Base-by-base conservation (phyloP, 2,797 vertebrate genomes). In the Pipistrellus pipistrellus region DNA sequence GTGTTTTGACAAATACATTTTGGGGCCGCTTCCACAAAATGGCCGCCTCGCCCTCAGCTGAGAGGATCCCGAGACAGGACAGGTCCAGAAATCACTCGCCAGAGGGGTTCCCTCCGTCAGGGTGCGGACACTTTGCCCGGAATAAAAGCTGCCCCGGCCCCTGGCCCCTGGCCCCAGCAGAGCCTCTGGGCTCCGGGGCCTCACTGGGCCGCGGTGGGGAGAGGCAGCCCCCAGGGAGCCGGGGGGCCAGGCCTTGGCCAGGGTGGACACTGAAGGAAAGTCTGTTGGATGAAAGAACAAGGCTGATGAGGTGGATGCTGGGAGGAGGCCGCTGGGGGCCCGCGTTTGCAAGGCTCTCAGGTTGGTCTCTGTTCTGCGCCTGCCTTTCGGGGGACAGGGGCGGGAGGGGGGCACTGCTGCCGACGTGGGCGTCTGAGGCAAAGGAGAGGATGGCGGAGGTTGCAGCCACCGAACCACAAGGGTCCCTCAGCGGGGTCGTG, bases 391-490 rank as follows among this genome's bases (percentile, higher is more conserved):
- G 68, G 85, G 66, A 14, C 3, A 2, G 41, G 57, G 12, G 75
- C 8, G 62, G 90, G 18, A 20, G 62, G 59, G 69, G 78, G 90
- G 90, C 55, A 10, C 30, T 1, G 81, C 23, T 46, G 48, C 48
- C 27, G 1, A 4, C 6, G 89, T 95, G 93, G 95, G 91, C 2
- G 75, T 88, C 80, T 44, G 94, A 80, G 91, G 84, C 89, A 88
- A 94, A 86, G 85, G 82, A 90, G 91, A 95, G 91, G 96, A 75
- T 96, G 96, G 87, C 0, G 51, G 93, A 96, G 96, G 97, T 96
- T 95, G 93, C 32, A 93, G 90, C 95, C 91, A 44, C 91, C 0
- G 57, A 97, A 97, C 96, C 97, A 92, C 95, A 97, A 78, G 91
- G 90, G 92, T 94, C 76, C 72, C 92, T 90, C 30, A 72, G 84